Evolutionary conservation across 2,113 vertebrate species (phyloP).

Genomic region (Sceloporus tristichus): DNA sequence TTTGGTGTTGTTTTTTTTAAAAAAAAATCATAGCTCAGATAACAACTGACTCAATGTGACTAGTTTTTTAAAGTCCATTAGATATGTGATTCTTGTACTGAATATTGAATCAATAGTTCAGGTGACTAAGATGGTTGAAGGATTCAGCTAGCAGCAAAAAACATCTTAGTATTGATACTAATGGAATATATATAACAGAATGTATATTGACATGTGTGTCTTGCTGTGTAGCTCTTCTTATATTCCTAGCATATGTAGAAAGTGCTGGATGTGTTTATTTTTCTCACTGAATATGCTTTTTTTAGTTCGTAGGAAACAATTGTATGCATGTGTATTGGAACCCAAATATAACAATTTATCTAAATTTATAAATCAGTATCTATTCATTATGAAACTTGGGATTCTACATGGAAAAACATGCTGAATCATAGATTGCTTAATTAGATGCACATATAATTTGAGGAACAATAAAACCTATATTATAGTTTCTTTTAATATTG

Average conservation of each 20-base stretch:
- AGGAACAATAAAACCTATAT: constrained; percentile 61
- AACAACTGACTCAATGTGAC: neutral
- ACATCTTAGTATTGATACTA: neutral
- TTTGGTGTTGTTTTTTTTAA: neutral
- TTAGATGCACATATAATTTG: constrained; percentile 60
- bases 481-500: constrained; percentile 67
- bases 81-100: neutral
- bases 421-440: constrained; percentile 61
- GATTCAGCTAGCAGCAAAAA: neutral
- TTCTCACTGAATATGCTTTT: neutral
- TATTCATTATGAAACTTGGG: constrained; percentile 60
- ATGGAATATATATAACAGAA: too few relatives aligned
- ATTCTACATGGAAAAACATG: constrained; percentile 55
- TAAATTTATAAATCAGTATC: constrained; percentile 40
- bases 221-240: neutral
- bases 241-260: neutral
- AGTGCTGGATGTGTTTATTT: neutral
- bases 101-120: neutral
- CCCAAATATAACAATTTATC: constrained; percentile 42
- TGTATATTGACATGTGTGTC: neutral
- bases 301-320: neutral
- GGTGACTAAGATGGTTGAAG: neutral
- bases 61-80: neutral
- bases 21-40: neutral
- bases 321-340: neutral